Conservation (phyloP, 2,797 vertebrate genomes). For the Acrossocheilus fasciatus region DNA sequence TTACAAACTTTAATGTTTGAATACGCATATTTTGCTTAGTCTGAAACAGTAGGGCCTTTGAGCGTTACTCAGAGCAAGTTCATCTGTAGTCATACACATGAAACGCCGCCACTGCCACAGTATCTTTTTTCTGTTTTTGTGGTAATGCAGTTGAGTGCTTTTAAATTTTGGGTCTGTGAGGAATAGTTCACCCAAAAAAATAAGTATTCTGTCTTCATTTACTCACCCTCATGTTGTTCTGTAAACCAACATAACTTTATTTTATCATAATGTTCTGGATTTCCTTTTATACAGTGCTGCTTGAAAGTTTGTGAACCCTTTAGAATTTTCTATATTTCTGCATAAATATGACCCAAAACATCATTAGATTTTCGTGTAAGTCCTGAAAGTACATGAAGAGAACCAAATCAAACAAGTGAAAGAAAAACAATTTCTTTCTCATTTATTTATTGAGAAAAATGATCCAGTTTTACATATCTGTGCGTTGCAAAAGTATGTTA, state of each 20-base stretch:
- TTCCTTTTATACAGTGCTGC: too few species aligned
- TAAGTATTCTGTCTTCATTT: neutral
- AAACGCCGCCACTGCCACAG: neutral
- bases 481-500: too few species aligned
- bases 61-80: neutral
- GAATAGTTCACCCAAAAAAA: neutral
- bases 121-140: neutral
- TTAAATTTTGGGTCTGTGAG: neutral
- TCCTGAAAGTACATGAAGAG: too few species aligned
- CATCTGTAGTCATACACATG: neutral
- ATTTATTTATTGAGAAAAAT: too few species aligned
- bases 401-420: too few species aligned
- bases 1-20: neutral
- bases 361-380: too few species aligned
- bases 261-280: neutral
- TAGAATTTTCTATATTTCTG: too few species aligned
- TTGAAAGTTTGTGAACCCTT: too few species aligned
- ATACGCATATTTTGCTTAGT: neutral
- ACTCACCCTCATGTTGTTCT: neutral
- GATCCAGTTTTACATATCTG: too few species aligned
- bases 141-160: neutral
- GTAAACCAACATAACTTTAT: neutral
- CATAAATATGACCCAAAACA: too few species aligned
- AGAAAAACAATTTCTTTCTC: too few species aligned
- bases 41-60: neutral